phyloP scores from a whole-genome alignment of 1,140 invertebrate genomes.

The Ceratosolen fusciceps region DNA sequence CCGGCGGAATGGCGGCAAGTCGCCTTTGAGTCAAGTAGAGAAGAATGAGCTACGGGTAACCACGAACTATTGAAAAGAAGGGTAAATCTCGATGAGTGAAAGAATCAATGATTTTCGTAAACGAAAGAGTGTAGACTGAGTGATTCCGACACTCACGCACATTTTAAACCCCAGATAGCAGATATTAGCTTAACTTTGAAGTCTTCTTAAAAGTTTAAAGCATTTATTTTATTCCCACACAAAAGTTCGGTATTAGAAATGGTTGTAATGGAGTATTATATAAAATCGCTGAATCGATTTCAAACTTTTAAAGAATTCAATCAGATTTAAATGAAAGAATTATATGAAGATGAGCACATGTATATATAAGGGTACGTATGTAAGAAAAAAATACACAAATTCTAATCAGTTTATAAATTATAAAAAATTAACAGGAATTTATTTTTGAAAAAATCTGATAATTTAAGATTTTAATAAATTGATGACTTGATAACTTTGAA shows the following conservation, averaged over 20 bases:
- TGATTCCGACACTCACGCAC: conserved; percentile 49
- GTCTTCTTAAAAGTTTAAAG: background rate
- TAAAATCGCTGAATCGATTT: background rate
- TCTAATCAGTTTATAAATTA: background rate
- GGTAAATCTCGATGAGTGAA: conserved; percentile 2
- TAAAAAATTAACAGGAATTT: too few relatives aligned
- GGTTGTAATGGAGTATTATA: background rate
- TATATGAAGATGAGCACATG: background rate
- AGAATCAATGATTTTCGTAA: conserved; percentile 9
- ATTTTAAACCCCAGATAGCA: background rate
- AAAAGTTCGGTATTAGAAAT: background rate
- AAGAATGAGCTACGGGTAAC: background rate
- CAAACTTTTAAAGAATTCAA: background rate
- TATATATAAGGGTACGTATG: background rate
- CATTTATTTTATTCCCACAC: background rate
- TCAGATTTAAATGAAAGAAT: background rate
- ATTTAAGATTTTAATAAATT: background rate
- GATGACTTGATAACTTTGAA: background rate
- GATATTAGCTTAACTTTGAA: background rate
- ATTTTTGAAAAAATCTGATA: too few relatives aligned
- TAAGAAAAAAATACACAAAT: background rate
- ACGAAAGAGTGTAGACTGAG: conserved; percentile 9
- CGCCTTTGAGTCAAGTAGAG: conserved; percentile 12
- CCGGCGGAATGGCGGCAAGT: conserved; percentile 36
- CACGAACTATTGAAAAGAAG: background rate